Conservation (phyloP, 2,113 vertebrate species). For the Hippocampus barbouri region DNA sequence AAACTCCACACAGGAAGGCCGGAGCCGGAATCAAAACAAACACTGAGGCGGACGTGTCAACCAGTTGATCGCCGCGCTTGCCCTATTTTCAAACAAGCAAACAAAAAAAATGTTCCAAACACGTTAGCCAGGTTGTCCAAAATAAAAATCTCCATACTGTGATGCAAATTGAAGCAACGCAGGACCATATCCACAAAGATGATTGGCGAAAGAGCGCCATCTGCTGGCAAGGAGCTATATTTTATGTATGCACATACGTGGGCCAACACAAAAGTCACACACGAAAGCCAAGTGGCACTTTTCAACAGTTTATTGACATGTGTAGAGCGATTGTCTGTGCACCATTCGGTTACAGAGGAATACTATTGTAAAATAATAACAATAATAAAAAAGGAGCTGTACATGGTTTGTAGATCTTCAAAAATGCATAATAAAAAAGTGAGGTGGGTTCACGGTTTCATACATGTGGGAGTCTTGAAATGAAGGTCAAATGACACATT, state of each 20-base stretch:
- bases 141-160: conserved; percentile 4
- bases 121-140: too few species aligned
- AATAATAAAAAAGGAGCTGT: conserved; percentile 58
- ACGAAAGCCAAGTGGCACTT: conserved; percentile 14
- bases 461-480: conserved; percentile 23
- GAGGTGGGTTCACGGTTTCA: conserved; percentile 49
- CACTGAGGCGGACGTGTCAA: too few species aligned
- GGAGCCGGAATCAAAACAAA: too few species aligned
- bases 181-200: background rate
- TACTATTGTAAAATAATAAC: conserved; percentile 43
- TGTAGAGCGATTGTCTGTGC: conserved; percentile 76
- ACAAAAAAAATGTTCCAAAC: too few species aligned
- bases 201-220: conserved; percentile 31
- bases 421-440: conserved; percentile 57
- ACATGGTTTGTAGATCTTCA: conserved; percentile 40
- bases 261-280: background rate
- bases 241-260: background rate
- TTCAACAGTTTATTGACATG: conserved; percentile 73
- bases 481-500: background rate
- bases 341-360: conserved; percentile 69
- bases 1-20: too few species aligned
- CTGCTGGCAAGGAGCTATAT: conserved; percentile 31
- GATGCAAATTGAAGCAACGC: conserved; percentile 61
- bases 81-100: too few species aligned
- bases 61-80: too few species aligned